Percentiles rank a stretch among this genome's conserved stretches.
phyloP scores from a whole-genome alignment of 2,113 vertebrate species.

The Bucco capensis region DNA sequence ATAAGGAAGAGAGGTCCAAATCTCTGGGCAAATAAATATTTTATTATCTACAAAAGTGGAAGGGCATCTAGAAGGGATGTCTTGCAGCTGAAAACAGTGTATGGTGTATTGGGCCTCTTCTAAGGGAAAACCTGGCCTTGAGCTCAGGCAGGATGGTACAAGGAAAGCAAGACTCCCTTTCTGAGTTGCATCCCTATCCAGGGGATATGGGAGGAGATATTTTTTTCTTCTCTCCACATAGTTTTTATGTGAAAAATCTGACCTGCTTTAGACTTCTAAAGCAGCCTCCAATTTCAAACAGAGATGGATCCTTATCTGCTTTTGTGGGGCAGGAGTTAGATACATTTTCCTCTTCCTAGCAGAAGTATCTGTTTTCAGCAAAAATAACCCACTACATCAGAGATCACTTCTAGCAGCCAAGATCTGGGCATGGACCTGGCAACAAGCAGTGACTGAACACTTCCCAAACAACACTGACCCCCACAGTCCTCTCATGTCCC shows the following conservation, averaged over 20 bases:
- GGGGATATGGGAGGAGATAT: background rate
- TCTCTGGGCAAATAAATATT: constrained; percentile 61
- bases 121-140: constrained; percentile 13
- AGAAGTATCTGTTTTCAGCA: background rate
- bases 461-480: background rate
- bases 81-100: background rate
- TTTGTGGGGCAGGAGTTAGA: background rate
- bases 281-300: background rate
- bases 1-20: constrained; percentile 43
- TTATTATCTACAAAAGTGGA: constrained; percentile 51
- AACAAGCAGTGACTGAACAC: background rate
- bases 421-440: background rate
- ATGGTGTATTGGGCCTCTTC: background rate
- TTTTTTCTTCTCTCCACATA: background rate
- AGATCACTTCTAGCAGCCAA: background rate
- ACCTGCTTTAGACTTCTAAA: constrained; percentile 17
- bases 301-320: background rate
- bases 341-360: background rate
- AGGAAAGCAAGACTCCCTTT: background rate
- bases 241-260: background rate
- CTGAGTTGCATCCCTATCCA: background rate
- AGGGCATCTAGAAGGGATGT: background rate
- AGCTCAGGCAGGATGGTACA: background rate
- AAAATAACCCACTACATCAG: background rate
- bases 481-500: background rate